A percentile compares a stretch with the other conserved stretches of the same genome.
Conservation (phyloP, 2,888 invertebrate species). For the Cantharis lateralis region DNA sequence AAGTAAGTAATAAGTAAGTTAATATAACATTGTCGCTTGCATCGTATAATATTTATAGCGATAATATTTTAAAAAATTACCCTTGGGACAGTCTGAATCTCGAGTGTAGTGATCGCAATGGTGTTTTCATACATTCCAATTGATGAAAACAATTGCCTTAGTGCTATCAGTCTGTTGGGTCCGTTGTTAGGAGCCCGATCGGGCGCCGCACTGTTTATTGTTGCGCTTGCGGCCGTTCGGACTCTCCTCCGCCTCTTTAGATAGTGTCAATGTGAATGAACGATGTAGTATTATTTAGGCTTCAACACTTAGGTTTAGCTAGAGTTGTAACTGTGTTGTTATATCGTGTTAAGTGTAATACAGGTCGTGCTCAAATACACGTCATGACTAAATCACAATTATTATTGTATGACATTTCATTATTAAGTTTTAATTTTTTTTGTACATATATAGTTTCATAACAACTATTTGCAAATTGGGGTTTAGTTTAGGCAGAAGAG, state of each 20-base stretch:
- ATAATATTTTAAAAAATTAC: constrained; percentile 22
- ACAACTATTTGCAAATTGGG: constrained; percentile 23
- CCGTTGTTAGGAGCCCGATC: constrained; percentile 33
- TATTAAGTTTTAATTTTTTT: constrained; percentile 41
- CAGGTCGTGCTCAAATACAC: constrained; percentile 57
- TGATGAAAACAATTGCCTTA: constrained; percentile 57
- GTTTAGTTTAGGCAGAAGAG: constrained; percentile 5
- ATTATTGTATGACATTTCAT: constrained; percentile 49
- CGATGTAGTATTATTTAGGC: constrained; percentile 56
- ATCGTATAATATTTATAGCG: constrained; percentile 14
- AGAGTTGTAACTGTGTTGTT: constrained; percentile 59
- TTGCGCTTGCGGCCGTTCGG: constrained; percentile 36
- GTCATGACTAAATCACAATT: constrained; percentile 53
- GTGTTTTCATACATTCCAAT: constrained; percentile 57
- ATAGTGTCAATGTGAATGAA: constrained; percentile 48
- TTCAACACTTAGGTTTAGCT: constrained; percentile 58
- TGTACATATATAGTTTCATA: constrained; percentile 46
- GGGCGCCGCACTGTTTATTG: constrained; percentile 39
- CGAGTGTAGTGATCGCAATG: constrained; percentile 48
- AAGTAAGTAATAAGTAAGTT: neutral
- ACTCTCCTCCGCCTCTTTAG: constrained; percentile 31
- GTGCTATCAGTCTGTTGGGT: constrained; percentile 49
- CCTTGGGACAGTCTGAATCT: constrained; percentile 44
- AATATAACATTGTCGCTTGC: constrained; percentile 11
- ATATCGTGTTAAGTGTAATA: constrained; percentile 56